Percentiles rank a stretch among this genome's conserved stretches.
Conservation (phyloP, 2,888 invertebrate species). For the Bombylius major region DNA sequence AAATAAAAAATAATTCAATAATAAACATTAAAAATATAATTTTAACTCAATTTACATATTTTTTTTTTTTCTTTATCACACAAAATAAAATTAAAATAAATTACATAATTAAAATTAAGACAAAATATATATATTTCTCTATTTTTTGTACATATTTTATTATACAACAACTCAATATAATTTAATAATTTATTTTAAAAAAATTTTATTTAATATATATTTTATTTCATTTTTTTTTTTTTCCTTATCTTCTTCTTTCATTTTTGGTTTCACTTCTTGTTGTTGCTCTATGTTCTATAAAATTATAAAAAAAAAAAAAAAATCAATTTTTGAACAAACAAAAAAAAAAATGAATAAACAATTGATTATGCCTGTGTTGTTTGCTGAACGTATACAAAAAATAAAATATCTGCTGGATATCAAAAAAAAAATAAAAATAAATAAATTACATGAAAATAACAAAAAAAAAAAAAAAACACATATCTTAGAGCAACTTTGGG, state of each 20-base stretch:
- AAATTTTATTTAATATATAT: too few relatives aligned
- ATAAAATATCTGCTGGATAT: background rate
- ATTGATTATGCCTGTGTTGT: conserved; percentile 2
- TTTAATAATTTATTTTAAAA: too few relatives aligned
- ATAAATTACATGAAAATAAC: background rate
- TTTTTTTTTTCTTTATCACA: too few relatives aligned
- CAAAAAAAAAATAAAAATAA: background rate
- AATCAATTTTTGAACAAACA: background rate
- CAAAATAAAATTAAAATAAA: too few relatives aligned
- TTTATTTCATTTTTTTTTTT: background rate
- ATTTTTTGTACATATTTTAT: too few relatives aligned
- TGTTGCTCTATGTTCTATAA: conserved; percentile 6
- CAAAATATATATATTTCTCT: too few relatives aligned
- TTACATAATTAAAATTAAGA: too few relatives aligned
- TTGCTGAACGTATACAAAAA: background rate
- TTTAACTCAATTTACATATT: too few relatives aligned
- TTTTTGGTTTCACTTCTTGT: conserved; percentile 9
- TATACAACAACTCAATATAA: too few relatives aligned
- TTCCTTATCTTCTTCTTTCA: conserved; percentile 8
- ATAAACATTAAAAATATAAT: too few relatives aligned
- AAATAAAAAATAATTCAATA: too few relatives aligned
- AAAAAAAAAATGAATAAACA: background rate
- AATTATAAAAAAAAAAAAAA: background rate
- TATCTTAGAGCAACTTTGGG: conserved; percentile 35
- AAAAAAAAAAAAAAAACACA: background rate